Evolutionary conservation across 2,888 invertebrate species (phyloP), one percentile per base, ranked within the genome.

Genomic region (Zelleria hepariella): DNA sequence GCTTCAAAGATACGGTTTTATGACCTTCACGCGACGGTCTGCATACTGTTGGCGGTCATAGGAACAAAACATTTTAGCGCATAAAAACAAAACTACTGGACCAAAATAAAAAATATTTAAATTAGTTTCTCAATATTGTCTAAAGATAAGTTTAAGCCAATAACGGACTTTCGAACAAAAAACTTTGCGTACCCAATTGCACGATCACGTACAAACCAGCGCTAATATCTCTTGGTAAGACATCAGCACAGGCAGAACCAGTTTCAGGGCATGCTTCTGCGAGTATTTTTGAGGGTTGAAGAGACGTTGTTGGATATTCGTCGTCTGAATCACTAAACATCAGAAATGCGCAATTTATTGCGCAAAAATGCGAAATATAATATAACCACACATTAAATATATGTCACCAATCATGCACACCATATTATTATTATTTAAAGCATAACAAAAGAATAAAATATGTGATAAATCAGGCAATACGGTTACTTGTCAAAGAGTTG

Each of bases 121-220:
- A n/a, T n/a, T n/a, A n/a, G n/a, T n/a, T n/a, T n/a, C n/a, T n/a
- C n/a, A n/a, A n/a, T n/a, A n/a, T n/a, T n/a, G n/a, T n/a, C n/a
- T n/a, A n/a, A n/a, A n/a, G n/a, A n/a, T n/a, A n/a, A n/a, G n/a
- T n/a, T n/a, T n/a, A n/a, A n/a, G n/a, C n/a, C n/a, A n/a, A n/a
- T n/a, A n/a, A n/a, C n/a, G n/a, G n/a, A n/a, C n/a, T n/a, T n/a
- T n/a, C n/a, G n/a, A n/a, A n/a, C n/a, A n/a, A n/a, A n/a, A n/a
- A n/a, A n/a, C n/a, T n/a, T n/a, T n/a, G n/a, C n/a, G n/a, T n/a
- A n/a, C n/a, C n/a, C n/a, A n/a, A n/a, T n/a, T n/a, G 62, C 48
- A 59, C 61, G 47, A 64, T 61, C 60, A 64, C 61, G 51, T 64
- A 64, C 64, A 64, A 25, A 64, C 62, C 64, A 64, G 61, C 61